Percentiles rank a stretch among this genome's conserved stretches.
Evolutionary conservation across 2,888 invertebrate species (phyloP).

Genomic region (Poecilobothrus nobilitatus): DNA sequence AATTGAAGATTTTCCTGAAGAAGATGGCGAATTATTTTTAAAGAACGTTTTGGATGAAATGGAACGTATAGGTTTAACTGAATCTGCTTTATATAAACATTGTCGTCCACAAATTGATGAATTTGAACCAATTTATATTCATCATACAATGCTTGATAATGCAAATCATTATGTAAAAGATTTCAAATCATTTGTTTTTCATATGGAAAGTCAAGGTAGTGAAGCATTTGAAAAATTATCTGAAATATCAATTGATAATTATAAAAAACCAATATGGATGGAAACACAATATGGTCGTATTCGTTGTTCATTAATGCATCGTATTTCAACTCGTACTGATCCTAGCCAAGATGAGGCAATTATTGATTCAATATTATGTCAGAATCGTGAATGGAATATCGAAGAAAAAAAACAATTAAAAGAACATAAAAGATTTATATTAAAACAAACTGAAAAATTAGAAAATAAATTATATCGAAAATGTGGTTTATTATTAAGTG

Average conservation of each 20-base stretch:
- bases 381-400: conserved; percentile 34
- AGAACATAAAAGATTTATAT: conserved; percentile 41
- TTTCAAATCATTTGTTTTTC: conserved; percentile 32
- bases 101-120: conserved; percentile 37
- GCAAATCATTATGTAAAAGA: conserved; percentile 36
- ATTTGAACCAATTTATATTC: conserved; percentile 38
- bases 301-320: conserved; percentile 39
- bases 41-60: conserved; percentile 37
- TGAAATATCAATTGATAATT: conserved; percentile 34
- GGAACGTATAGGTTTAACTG: conserved; percentile 33
- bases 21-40: conserved; percentile 33
- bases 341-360: conserved; percentile 36
- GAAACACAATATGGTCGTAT: conserved; percentile 40
- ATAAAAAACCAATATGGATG: conserved; percentile 38
- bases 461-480: conserved; percentile 40
- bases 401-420: conserved; percentile 38
- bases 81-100: conserved; percentile 36
- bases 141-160: conserved; percentile 36
- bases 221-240: conserved; percentile 35
- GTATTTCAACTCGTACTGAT: conserved; percentile 35
- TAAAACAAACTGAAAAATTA: conserved; percentile 41
- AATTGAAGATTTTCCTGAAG: conserved; percentile 26
- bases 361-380: conserved; percentile 37
- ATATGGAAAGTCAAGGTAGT: conserved; percentile 38
- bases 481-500: conserved; percentile 37